Evolutionary conservation across 2,113 vertebrate genomes (phyloP), one percentile per base, ranked within the genome.

Genomic region (Entomyzon cyanotis): DNA sequence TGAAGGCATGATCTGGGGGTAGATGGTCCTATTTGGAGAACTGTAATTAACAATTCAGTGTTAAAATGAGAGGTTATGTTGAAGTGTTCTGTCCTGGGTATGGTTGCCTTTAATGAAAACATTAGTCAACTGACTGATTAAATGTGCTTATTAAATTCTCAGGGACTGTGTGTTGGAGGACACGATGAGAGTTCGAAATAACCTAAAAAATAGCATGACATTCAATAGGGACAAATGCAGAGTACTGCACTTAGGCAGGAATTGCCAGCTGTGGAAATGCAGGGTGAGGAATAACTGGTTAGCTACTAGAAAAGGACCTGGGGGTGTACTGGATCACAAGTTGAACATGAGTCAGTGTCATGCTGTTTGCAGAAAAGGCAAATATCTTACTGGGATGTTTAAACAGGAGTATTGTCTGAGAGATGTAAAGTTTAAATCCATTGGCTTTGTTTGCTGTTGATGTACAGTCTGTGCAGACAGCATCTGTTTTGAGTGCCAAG

Each of bases 251-350:
- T 84, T 67, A 55, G 23, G 71, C 76, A 94, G 60, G 68, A 86
- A 55, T 79, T 91, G 49, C 55, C 76, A 95, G 83, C 79, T 94
- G 64, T 74, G 60, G 73, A 84, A 84, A 64, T 56, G 64, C 39
- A 92, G 83, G 35, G 21, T 81, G 86, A 92, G 56, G 55, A 92
- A 35, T 94, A 84, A 84, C 86, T 88, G 76, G 39, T 74, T 90
- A 90, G 60, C 86, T 95, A 27, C 55, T 87, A 90, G 93, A 71
- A 92, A 95, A 94, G 73, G 95, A 92, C 89, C 73, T 81, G 94
- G 94, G 95, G 95, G 94, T 94, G 96, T 97, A 24, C 39, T 91
- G 91, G 94, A 96, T 97, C 94, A 95, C 95, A 97, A 95, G 93
- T 4, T 94, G 93, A 94, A 87, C 64, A 91, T 96, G 95, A 96